Evolutionary conservation across 2,888 invertebrate genomes (phyloP), one percentile per base, ranked within the genome.

Genomic region (Xestia sexstrigata): DNA sequence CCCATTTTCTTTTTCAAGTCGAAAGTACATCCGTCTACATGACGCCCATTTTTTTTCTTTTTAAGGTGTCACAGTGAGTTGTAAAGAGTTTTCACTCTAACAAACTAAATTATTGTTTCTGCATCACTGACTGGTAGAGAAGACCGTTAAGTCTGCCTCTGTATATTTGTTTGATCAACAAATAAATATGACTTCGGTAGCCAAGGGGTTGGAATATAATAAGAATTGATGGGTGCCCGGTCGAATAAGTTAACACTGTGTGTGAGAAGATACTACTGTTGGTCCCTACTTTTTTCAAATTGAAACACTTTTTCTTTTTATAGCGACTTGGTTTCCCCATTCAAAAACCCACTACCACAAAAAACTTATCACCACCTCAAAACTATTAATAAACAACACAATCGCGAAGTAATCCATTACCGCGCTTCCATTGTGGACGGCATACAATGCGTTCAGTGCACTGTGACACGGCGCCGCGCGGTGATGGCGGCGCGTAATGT

Each of bases 381-480:
- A 75, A 86, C 84, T 84, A 75, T 84, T 79, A 79, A 84, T 84
- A 84, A 83, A 86, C 83, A 86, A 86, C 70, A 83, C 83, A 84
- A 84, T 86, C 79, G 67, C 84, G 47, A 83, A 89, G 89, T 91
- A 91, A 91, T 91, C 90, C 91, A 91, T 91, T 90, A 90, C 84
- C 75, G 79, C 63, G 84, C 67, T 76, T 76, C 79, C 76, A 90
- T 91, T 91, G 90, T 91, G 90, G 81, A 70, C 49, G 74, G 80
- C 52, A 71, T 90, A 91, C 91, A 91, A 91, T 91, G 90, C 90
- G 91, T 81, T 89, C 90, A 89, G 78, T 83, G 90, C 90, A 90
- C 89, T 87, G 90, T 90, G 79, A 88, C 86, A 85, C 86, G 81
- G 83, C 74, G 83, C 74, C 75, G 75, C 76, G 85, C 82, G 78